Base-by-base conservation (phyloP, 2,888 invertebrate genomes). In the Eupsilia transversa region DNA sequence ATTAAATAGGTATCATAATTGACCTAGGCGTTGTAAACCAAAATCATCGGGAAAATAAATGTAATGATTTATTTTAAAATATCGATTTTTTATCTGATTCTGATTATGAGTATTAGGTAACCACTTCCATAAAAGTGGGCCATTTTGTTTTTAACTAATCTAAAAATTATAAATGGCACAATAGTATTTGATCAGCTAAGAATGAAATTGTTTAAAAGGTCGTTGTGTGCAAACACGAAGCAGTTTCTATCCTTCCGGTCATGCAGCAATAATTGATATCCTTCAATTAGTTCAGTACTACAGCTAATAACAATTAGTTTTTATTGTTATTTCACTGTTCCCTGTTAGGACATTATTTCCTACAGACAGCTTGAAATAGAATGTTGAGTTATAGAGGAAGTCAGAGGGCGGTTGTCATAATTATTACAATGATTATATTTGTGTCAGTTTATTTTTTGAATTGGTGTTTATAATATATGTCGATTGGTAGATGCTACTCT, bases 201-300 rank as follows among this genome's bases (percentile, higher is more conserved):
- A 68, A 41, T 41, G n/a, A 33, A 5, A 17, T 38, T 14, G 30
- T 30, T 33, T 0, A 0, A 30, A 59, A 71, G 57, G 66, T 27
- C 66, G 35, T 6, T 41, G 27, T 68, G 71, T 65, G 43, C 38
- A 41, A 14, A 56, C 57, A 66, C 60, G 49, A 27, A 10, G 30
- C 1, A 27, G 63, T 79, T 79, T 80, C 81, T 54, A 74, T 79
- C 75, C 78, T 80, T 80, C 52, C 80, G 41, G 54, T 38, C 6
- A 5, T 17, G 52, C 30, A 5, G 52, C 61, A 80, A 66, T 52
- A 33, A 57, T 52, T 57, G 56, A 63, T 79, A 57, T 80, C 80
- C 80, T 67, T 12, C 17, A 63, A 74, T 78, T 74, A 63, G 56
- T 27, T 52, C 41, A n/a, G n/a, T 7, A 0, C 1, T 38, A 1